phyloP scores from a whole-genome alignment of 1,140 invertebrate species.

The Calosoma granatense region DNA sequence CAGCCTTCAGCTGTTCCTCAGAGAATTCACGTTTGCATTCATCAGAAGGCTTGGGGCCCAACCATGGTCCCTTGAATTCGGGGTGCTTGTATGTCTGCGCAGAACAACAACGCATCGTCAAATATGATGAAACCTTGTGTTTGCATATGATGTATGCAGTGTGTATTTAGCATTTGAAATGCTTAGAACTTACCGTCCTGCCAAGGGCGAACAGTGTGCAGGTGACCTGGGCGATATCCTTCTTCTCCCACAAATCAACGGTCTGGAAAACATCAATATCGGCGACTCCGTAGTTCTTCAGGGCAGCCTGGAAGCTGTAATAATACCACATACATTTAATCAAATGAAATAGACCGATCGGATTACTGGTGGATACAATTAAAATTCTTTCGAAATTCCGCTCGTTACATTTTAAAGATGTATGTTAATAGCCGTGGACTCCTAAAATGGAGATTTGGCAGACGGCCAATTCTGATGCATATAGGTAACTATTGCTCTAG shows the following conservation, averaged over 20 bases:
- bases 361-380: no score
- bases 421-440: not conserved
- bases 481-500: no score
- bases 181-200: constrained; percentile 56
- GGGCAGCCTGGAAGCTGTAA: constrained; percentile 79
- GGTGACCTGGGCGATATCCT: constrained; percentile 88
- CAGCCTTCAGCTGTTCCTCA: constrained; percentile 82
- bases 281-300: constrained; percentile 79
- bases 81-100: constrained; percentile 80
- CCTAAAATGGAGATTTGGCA: constrained; percentile 2
- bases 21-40: constrained; percentile 87
- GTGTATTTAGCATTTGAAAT: not conserved
- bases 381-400: not conserved
- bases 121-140: constrained; percentile 9
- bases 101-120: no score
- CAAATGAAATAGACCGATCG: not conserved
- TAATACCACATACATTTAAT: constrained; percentile 15
- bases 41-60: constrained; percentile 84
- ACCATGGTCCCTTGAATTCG: constrained; percentile 78
- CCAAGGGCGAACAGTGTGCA: constrained; percentile 89
- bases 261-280: constrained; percentile 95
- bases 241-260: constrained; percentile 88
- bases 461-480: not conserved
- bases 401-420: not conserved
- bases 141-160: not conserved